Base-by-base conservation (phyloP, 2,888 invertebrate genomes). In the Troides aeacus region DNA sequence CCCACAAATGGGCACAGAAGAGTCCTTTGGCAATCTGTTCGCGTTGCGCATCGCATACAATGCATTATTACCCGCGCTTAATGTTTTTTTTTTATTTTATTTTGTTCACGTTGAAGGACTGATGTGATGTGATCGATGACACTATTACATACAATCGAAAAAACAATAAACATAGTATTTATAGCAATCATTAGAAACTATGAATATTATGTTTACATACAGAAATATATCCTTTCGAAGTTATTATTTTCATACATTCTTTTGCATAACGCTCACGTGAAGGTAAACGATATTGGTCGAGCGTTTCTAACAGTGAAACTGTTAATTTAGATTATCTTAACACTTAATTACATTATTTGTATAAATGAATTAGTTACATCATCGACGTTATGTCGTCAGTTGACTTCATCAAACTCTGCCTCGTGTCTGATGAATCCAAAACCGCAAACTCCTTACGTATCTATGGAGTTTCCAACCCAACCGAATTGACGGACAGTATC, bases 41-140 rank as follows among this genome's bases (percentile, higher is more conserved):
- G 62, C 67, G 62, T 64, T 24, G 50, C 50, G 64, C 60, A 69
- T 64, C 53, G 68, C 60, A 69, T 64, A 69, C 68, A 69, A 69
- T 69, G 56, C 68, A 69, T 64, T 64, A 60, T 60, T 63, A 53
- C 5, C 15, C 60, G 56, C 60, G 53, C 39, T 18, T 64, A 60
- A 64, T 53, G 53, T 39, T 39, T 39, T 24, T 69, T 59, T 39
- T 68, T 64, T 68, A 30, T 59, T 59, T 64, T 61, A 69, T 59
- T 64, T 64, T 63, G 60, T 69, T 64, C 68, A 69, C 60, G 68
- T 64, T 50, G 39, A 21, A 50, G 17, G 50, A 50, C 15, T 50
- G 5, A 17, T 50, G 50, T 50, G 50, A 17, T 50, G 50, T 50
- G 50, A 50, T 50, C 5, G 50, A 17, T 50, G 50, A 17, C 5